These are phyloP conservation scores for Cotesia chilonis DNA, from an alignment of 1,140 invertebrate genomes.

Conservation along the genomic window DNA sequence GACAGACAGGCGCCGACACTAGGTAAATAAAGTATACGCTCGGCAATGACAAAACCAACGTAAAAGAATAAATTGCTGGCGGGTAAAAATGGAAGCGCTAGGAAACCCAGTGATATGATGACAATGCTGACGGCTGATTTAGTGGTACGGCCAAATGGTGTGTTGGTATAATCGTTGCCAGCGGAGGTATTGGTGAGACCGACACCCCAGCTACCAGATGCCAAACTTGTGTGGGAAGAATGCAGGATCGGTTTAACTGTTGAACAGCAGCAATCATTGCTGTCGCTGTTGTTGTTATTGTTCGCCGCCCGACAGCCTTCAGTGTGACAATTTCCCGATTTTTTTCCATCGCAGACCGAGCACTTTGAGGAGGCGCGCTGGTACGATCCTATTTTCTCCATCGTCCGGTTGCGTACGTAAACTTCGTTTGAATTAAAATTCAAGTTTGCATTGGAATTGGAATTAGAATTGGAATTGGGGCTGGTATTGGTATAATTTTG, in stretches of 20 bases:
- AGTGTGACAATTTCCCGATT: conserved; percentile 60
- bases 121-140: conserved; percentile 60
- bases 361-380: conserved; percentile 48
- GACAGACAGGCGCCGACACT: conserved; percentile 95
- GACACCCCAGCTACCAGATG: too few relatives aligned
- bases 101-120: conserved; percentile 76
- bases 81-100: conserved; percentile 91
- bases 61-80: conserved; percentile 95
- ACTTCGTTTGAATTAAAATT: conserved; percentile 6
- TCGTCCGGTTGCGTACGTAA: conserved; percentile 28
- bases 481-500: too few relatives aligned
- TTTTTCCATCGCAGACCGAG: conserved; percentile 59
- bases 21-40: conserved; percentile 93
- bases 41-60: conserved; percentile 96
- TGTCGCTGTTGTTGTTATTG: conserved; percentile 65
- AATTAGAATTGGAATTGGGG: too few relatives aligned
- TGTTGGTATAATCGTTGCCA: not conserved
- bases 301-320: conserved; percentile 63
- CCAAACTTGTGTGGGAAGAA: not conserved
- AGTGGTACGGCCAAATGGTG: conserved; percentile 37
- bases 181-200: not conserved
- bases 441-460: too few relatives aligned
- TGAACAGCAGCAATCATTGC: conserved; percentile 57
- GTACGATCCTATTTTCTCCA: conserved; percentile 38
- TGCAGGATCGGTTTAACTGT: conserved; percentile 16